Base-by-base conservation (phyloP, 2,888 invertebrate species). In the Litoditis marina region DNA sequence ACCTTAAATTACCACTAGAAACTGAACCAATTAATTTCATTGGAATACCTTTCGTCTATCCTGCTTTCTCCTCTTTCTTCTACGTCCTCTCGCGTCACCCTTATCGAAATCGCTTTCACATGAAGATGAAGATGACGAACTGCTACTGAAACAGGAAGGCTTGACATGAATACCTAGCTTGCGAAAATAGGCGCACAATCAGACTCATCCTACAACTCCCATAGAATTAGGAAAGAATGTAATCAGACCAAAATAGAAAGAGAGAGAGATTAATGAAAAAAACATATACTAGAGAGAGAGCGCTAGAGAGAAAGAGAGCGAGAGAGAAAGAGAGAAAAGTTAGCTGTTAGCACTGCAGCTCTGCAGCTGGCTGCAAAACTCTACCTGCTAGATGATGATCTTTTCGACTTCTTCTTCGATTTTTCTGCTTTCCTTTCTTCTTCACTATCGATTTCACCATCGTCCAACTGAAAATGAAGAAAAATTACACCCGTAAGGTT, bases 361-460 rank as follows among this genome's bases (percentile, higher is more conserved):
- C n/a, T n/a, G n/a, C n/a, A n/a, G n/a, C n/a, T n/a, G n/a, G n/a
- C n/a, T 25, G 2, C 50, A 50, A 4, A 11, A n/a, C 19, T n/a
- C 6, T 36, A 44, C 31, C 54, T 54, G 60, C 47, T 32, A 27
- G 22, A 22, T 2, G 53, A 34, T 8, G 19, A 19, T 16, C 22
- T 69, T 19, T 60, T 52, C 7, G 34, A 53, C 55, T 55, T 62
- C 22, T 57, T 58, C 34, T 57, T 44, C n/a, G 60, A 31, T 25
- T 19, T 52, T 30, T 61, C 34, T 28, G 50, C 49, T 34, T 68
- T 56, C 28, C 52, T 27, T 58, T 73, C 73, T 42, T 73, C 73
- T 11, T 70, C 73, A 34, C 68, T 68, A 49, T 69, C 73, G 13
- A 73, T 70, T 44, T 73, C 73, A 16, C 73, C 73, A 44, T 73